Base-by-base conservation (phyloP, 1,140 invertebrate species). In the Papilio helenus region DNA sequence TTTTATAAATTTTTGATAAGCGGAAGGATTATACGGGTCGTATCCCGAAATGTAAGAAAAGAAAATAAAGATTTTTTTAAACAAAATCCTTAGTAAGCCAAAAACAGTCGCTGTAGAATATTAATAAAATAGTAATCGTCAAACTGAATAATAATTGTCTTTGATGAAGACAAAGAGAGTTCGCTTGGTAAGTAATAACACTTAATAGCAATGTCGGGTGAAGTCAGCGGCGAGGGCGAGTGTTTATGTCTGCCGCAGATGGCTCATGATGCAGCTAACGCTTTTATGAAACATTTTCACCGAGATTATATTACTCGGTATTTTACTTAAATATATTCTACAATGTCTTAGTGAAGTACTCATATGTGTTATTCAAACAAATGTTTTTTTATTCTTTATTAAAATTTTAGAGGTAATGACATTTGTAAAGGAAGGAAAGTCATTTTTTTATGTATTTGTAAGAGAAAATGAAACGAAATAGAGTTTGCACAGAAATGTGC, bases 201-300 rank as follows among this genome's bases (percentile, higher is more conserved):
- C 61, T 65, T 58, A 58, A 58, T 58, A 23, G 7, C n/a, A 58
- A 58, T 23, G n/a, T 61, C 20, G 4, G 23, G 58, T 29, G 58
- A 61, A 61, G 58, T 26, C 3, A 12, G 23, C 58, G 58, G 16
- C 10, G 20, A 10, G 58, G 23, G 58, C 58, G 3, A 10, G 58
- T 61, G 58, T 26, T 58, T 23, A 58, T 26, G 58, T 61, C 58
- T 61, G 20, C 58, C 16, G 12, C 58, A 61, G 58, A 61, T 61
- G 58, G 58, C 58, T 61, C 58, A 23, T 61, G 23, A 61, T 61
- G 58, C 58, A 61, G 58, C 58, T 26, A 12, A 26, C 18, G 58
- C 58, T 61, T 61, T 61, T 61, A 61, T 61, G 58, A 61, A 61
- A 61, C 58, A 61, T 61, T 61, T 61, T 61, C 58, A 61, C 3